Percentiles rank a stretch among this genome's conserved stretches.
These are phyloP conservation scores for Syndactyla subalaris DNA, from an alignment of 2,797 vertebrate genomes.

Conservation along the genomic window DNA sequence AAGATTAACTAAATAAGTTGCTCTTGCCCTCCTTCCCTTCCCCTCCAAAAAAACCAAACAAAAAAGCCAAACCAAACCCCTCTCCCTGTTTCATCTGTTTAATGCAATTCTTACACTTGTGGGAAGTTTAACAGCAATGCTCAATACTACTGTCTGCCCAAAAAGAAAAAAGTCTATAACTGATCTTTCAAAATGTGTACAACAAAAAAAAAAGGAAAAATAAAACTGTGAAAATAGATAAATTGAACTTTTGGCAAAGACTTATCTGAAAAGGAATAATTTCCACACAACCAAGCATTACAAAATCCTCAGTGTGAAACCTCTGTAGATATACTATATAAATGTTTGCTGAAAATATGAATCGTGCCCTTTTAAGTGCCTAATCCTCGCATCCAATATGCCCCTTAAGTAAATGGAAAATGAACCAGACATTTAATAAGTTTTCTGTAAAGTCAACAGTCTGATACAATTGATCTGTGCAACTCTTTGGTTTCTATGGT, in stretches of 20 bases:
- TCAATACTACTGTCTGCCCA: neutral
- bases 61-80: neutral
- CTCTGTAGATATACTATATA: neutral
- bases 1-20: neutral
- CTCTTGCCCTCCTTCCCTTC: neutral
- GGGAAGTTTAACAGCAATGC: neutral
- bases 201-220: neutral
- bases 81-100: neutral
- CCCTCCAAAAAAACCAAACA: neutral
- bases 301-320: neutral
- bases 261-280: neutral
- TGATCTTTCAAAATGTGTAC: neutral
- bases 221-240: neutral
- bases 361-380: neutral
- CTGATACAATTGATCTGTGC: neutral
- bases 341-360: neutral
- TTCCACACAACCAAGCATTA: neutral
- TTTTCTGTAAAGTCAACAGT: neutral
- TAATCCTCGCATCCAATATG: neutral
- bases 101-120: neutral
- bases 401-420: neutral
- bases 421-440: neutral
- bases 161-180: rapidly evolving
- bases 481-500: neutral
- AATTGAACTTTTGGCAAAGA: neutral